A percentile compares a stretch with the other conserved stretches of the same genome.
Evolutionary conservation across 1,140 invertebrate species (phyloP).

Genomic region (Camponotus pennsylvanicus): DNA sequence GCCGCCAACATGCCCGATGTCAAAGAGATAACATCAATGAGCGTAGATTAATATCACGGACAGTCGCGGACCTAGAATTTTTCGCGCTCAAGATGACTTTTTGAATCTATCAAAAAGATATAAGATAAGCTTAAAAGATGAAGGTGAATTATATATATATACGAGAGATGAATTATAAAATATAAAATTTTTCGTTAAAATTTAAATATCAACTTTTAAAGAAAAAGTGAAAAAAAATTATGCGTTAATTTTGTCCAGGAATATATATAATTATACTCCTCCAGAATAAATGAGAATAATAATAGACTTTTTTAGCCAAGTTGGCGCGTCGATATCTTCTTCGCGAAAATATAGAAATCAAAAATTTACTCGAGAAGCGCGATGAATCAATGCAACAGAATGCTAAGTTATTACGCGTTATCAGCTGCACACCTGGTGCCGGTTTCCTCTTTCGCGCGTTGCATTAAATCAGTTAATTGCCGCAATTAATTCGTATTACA

Average conservation of each 20-base stretch:
- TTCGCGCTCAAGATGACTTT: slow-evolving; percentile 9
- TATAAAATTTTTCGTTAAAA: too few species aligned
- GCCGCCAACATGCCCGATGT: not conserved
- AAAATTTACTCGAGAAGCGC: not conserved
- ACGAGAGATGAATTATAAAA: too few species aligned
- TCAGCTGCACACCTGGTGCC: not conserved
- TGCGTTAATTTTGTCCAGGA: too few species aligned
- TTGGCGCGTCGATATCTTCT: not conserved
- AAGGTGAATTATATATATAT: not conserved
- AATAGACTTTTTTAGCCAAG: not conserved
- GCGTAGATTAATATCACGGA: slow-evolving; percentile 1
- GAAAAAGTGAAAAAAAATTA: too few species aligned
- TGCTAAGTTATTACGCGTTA: not conserved
- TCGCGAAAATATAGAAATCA: not conserved
- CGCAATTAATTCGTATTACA: slow-evolving; percentile 23
- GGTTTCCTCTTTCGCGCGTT: not conserved
- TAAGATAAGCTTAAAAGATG: not conserved
- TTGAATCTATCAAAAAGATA: not conserved
- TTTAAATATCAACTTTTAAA: too few species aligned
- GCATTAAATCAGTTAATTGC: slow-evolving; percentile 22
- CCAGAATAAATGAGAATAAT: not conserved
- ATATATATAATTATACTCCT: too few species aligned
- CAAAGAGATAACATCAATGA: slow-evolving; percentile 27
- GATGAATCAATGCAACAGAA: not conserved
- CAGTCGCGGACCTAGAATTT: not conserved